These are phyloP conservation scores for Muricea muricata DNA, from an alignment of 92 coral and sea anemone genomes.

Conservation along the genomic window DNA sequence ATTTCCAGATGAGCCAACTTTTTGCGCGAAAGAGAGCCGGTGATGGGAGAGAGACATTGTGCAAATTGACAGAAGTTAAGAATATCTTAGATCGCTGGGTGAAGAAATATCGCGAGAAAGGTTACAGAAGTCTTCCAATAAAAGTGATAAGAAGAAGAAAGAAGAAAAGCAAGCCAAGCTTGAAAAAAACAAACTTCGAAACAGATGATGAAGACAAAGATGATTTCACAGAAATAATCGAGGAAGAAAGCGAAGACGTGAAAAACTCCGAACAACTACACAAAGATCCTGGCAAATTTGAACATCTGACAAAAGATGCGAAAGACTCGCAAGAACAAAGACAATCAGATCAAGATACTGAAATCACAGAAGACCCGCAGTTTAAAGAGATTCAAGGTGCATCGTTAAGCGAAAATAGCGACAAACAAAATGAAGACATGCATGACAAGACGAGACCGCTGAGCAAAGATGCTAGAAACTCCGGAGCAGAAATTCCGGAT, in stretches of 20 bases:
- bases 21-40: neutral
- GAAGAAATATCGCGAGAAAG: neutral
- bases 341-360: neutral
- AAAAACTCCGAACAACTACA: too few species aligned
- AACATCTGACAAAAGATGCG: too few species aligned
- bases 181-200: too few species aligned
- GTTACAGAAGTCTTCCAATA: neutral
- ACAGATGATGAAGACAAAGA: too few species aligned
- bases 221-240: too few species aligned
- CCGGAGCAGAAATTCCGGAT: neutral
- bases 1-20: neutral
- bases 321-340: too few species aligned
- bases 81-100: neutral
- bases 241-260: too few species aligned
- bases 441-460: neutral
- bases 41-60: neutral
- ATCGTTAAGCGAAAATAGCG: neutral
- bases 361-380: neutral
- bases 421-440: too few species aligned
- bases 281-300: too few species aligned
- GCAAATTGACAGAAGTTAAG: neutral
- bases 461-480: neutral
- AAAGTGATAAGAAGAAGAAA: too few species aligned
- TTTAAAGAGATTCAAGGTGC: neutral
- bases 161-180: too few species aligned